Evolutionary conservation across 2,113 vertebrate genomes (phyloP), one percentile per base, ranked within the genome.

Genomic region (Pholis gunnellus): DNA sequence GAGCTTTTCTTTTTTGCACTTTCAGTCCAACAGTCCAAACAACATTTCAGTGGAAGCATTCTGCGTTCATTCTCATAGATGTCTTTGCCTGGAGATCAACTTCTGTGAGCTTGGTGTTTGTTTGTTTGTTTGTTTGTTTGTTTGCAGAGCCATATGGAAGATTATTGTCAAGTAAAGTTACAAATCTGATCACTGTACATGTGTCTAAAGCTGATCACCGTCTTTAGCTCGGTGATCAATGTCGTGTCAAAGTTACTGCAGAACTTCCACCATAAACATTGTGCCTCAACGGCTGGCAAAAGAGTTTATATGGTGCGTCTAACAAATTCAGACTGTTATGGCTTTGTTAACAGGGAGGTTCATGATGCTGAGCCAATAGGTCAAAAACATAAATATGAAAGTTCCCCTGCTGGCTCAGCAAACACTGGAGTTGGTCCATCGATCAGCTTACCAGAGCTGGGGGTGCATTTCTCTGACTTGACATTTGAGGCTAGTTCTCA

Each of bases 381-480:
- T 91, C 87, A 88, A 72, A 85, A 84, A 59, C 87, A 93, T 90
- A 91, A 91, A 91, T 89, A 89, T 91, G 81, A 86, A 86, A 75
- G 84, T 83, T 81, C 83, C 84, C 86, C 87, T 84, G 89, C 89
- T 88, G 87, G 83, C 82, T 79, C 83, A 79, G 90, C 86, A 88
- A 82, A 72, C 72, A 15, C 69, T 75, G 67, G 70, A 76, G 79
- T 52, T 73, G 79, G 69, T 81, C 75, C 80, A 93, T 93, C 64
- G 86, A 93, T 91, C 90, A 90, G 76, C 36, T 57, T n/a, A 86
- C 79, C 52, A 76, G 83, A 82, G 88, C 79, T 72, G 67, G 65
- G 64, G 61, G 60, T 78, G 66, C 66, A 79, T 86, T 89, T 84
- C 76, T 87, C 75, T 61, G 72, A 75, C 82, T 80, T 83, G 89